These are phyloP conservation scores for Yponomeuta evonymella DNA, from an alignment of 2,888 invertebrate species.

Conservation along the genomic window DNA sequence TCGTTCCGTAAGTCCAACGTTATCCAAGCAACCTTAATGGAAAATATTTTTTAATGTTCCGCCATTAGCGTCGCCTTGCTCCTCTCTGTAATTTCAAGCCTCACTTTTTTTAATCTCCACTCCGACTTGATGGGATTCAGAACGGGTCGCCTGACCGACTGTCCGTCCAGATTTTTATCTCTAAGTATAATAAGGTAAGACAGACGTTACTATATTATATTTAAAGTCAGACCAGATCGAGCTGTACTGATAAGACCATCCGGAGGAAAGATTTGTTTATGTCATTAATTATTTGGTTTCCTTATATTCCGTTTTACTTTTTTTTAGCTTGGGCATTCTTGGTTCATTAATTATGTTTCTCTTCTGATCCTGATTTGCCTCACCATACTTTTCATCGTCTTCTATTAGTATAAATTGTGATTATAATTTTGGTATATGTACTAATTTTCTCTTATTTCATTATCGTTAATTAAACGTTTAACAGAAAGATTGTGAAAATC, in stretches of 20 bases:
- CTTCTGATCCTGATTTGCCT: no score
- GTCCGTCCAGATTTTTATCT: conserved; percentile 72
- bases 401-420: no score
- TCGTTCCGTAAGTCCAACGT: conserved; percentile 39
- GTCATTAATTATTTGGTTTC: conserved; percentile 55
- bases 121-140: conserved; percentile 62
- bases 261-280: conserved; percentile 63
- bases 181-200: conserved; percentile 69
- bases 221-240: conserved; percentile 70
- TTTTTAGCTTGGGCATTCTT: conserved; percentile 20
- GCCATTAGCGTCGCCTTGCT: conserved; percentile 64
- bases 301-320: conserved; percentile 35
- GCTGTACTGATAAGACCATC: conserved; percentile 57
- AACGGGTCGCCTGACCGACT: conserved; percentile 44
- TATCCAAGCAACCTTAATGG: conserved; percentile 59
- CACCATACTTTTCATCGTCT: no score
- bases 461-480: no score
- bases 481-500: no score
- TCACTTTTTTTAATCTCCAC: conserved; percentile 60
- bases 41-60: conserved; percentile 68
- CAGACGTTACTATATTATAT: conserved; percentile 74
- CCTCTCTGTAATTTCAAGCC: conserved; percentile 66
- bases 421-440: no score
- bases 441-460: no score
- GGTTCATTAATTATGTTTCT: neutral